A percentile compares a stretch with the other conserved stretches of the same genome.
These are phyloP conservation scores for Hirtodrosophila confusa DNA, from an alignment of 2,888 invertebrate species.

Conservation along the genomic window DNA sequence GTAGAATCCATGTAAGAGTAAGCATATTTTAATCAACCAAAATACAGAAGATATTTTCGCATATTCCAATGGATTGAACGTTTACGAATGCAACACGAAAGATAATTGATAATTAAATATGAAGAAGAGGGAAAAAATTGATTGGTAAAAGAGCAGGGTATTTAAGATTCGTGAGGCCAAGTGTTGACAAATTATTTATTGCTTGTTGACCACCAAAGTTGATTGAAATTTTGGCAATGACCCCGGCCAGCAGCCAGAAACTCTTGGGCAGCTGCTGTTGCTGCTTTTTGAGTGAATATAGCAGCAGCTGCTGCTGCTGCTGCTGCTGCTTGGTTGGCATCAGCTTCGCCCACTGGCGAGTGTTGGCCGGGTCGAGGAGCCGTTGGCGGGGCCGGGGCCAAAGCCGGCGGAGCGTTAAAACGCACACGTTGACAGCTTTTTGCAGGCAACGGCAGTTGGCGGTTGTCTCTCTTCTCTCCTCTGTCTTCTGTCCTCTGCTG, in stretches of 20 bases:
- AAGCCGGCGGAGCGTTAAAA: slow-evolving; percentile 76
- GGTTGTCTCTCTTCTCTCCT: neutral
- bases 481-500: slow-evolving; percentile 7
- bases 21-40: too few relatives aligned
- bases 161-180: slow-evolving; percentile 1
- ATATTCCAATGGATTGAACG: too few relatives aligned
- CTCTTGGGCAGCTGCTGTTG: slow-evolving; percentile 57
- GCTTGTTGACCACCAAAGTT: slow-evolving; percentile 68
- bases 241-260: slow-evolving; percentile 55
- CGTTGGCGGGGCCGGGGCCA: slow-evolving; percentile 22
- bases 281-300: slow-evolving; percentile 38
- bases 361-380: slow-evolving; percentile 30
- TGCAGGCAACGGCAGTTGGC: slow-evolving; percentile 36
- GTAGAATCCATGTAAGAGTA: too few relatives aligned
- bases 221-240: slow-evolving; percentile 71
- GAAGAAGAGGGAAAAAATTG: too few relatives aligned
- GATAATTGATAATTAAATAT: too few relatives aligned
- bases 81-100: too few relatives aligned
- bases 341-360: slow-evolving; percentile 70
- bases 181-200: neutral
- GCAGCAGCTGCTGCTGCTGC: slow-evolving; percentile 62
- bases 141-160: slow-evolving; percentile 11
- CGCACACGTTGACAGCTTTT: slow-evolving; percentile 76
- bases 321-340: slow-evolving; percentile 27
- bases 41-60: too few relatives aligned